Percentiles rank a stretch among this genome's conserved stretches.
These are phyloP conservation scores for Elgaria multicarinata DNA, from an alignment of 2,113 vertebrate genomes.

Conservation along the genomic window DNA sequence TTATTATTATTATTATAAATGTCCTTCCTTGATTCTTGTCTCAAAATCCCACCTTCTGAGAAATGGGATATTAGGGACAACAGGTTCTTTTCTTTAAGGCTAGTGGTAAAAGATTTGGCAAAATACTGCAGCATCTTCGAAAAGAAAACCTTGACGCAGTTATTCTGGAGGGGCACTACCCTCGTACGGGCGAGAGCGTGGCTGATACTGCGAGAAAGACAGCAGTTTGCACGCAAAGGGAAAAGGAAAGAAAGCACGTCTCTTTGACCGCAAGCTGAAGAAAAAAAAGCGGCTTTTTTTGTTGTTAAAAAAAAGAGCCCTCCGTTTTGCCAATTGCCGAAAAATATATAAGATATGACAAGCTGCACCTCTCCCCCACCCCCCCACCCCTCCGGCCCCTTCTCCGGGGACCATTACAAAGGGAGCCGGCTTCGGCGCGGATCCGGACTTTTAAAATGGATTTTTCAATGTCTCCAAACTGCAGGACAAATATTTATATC, in stretches of 20 bases:
- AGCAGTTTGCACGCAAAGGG: slow-evolving; percentile 48
- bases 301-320: not conserved
- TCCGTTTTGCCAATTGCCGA: not conserved
- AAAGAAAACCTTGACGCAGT: slow-evolving; percentile 47
- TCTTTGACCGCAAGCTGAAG: not conserved
- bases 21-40: not conserved
- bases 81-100: not conserved
- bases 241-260: slow-evolving; percentile 1
- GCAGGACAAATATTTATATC: slow-evolving; percentile 57
- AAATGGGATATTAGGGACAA: not conserved
- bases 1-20: too few relatives aligned
- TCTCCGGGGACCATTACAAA: slow-evolving; percentile 40
- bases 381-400: not conserved
- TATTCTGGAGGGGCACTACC: slow-evolving; percentile 67
- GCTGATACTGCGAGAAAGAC: slow-evolving; percentile 65
- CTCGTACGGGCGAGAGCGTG: slow-evolving; percentile 13
- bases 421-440: slow-evolving; percentile 34
- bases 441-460: slow-evolving; percentile 23
- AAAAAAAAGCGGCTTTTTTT: too few relatives aligned
- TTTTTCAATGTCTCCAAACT: slow-evolving; percentile 43
- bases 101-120: not conserved
- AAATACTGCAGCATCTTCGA: not conserved
- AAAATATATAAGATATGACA: not conserved
- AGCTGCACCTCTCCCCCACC: not conserved
- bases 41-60: not conserved